Percentiles rank a stretch among this genome's conserved stretches.
These are phyloP conservation scores for Calephelis virginiensis DNA, from an alignment of 1,140 invertebrate species.

Conservation along the genomic window DNA sequence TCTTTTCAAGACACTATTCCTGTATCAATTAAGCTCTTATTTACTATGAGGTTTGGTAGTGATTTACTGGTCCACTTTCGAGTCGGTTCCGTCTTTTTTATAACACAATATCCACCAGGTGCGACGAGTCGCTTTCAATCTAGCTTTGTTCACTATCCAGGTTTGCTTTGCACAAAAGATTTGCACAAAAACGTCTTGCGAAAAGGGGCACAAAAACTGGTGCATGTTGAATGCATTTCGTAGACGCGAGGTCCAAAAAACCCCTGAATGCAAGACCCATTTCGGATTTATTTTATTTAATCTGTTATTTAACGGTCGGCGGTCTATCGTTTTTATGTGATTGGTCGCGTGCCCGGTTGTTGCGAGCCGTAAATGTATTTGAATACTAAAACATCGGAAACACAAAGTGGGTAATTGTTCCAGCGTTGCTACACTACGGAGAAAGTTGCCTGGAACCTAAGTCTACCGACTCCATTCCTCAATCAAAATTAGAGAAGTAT, in stretches of 20 bases:
- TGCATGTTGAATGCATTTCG: conserved; percentile 44
- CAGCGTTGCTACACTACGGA: no score
- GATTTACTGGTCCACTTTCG: conserved; percentile 46
- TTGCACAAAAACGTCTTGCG: conserved; percentile 69
- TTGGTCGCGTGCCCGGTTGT: conserved; percentile 57
- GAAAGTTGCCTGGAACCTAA: no score
- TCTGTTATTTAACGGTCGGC: conserved; percentile 30
- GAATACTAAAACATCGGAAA: background rate
- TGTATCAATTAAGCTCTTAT: conserved; percentile 64
- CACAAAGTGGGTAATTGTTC: no score
- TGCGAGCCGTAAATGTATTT: background rate
- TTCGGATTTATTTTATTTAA: conserved; percentile 33
- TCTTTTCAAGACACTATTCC: conserved; percentile 33
- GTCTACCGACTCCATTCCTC: no score
- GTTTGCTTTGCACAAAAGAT: conserved; percentile 70
- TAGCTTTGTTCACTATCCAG: conserved; percentile 51
- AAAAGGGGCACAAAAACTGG: conserved; percentile 57
- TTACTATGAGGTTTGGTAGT: conserved; percentile 46
- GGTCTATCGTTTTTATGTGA: conserved; percentile 27
- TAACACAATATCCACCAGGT: conserved; percentile 50
- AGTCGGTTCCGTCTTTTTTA: conserved; percentile 43
- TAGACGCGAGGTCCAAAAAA: conserved; percentile 18
- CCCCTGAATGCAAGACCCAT: background rate
- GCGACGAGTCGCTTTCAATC: conserved; percentile 41
- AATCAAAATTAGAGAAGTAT: no score